Percentiles rank a stretch among this genome's conserved stretches.
phyloP scores from a whole-genome alignment of 2,888 invertebrate species.

The Platynereis dumerilii region DNA sequence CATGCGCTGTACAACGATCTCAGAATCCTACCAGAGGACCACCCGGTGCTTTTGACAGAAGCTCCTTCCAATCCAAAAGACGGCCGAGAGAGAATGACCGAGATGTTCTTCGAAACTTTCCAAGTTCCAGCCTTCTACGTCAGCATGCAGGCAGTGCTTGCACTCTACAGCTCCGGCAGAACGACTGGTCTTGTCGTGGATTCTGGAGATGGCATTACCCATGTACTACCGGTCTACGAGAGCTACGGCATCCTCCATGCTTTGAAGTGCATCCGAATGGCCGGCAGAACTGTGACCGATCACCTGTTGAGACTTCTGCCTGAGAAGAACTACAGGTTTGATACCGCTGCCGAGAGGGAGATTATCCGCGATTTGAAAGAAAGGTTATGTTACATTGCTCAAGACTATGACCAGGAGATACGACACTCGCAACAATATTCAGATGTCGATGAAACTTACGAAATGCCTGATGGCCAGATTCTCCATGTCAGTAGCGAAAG shows the following conservation, averaged over 20 bases:
- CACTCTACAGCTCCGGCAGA: no score
- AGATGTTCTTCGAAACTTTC: no score
- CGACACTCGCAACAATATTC: conserved; percentile 44
- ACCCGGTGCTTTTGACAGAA: conserved; percentile 90
- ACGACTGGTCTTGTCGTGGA: no score
- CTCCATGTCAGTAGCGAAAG: conserved; percentile 59
- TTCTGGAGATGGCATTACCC: no score
- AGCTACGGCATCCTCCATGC: no score
- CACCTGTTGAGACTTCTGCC: no score
- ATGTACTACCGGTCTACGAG: no score
- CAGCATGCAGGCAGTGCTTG: no score
- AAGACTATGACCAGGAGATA: conserved; percentile 60
- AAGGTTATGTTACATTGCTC: conserved; percentile 67
- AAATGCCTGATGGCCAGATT: conserved; percentile 60
- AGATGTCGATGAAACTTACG: conserved; percentile 55
- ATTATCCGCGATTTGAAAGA: conserved; percentile 85
- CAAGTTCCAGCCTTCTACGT: no score
- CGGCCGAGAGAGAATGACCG: conserved; percentile 90
- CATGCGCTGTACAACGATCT: conserved; percentile 95
- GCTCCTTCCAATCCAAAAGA: conserved; percentile 94
- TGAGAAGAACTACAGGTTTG: conserved; percentile 66
- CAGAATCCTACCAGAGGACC: conserved; percentile 93
- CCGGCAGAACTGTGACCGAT: no score
- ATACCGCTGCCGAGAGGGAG: conserved; percentile 64
- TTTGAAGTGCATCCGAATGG: no score